Evolutionary conservation across 2,888 invertebrate genomes (phyloP).

Genomic region (Anorthoa munda): DNA sequence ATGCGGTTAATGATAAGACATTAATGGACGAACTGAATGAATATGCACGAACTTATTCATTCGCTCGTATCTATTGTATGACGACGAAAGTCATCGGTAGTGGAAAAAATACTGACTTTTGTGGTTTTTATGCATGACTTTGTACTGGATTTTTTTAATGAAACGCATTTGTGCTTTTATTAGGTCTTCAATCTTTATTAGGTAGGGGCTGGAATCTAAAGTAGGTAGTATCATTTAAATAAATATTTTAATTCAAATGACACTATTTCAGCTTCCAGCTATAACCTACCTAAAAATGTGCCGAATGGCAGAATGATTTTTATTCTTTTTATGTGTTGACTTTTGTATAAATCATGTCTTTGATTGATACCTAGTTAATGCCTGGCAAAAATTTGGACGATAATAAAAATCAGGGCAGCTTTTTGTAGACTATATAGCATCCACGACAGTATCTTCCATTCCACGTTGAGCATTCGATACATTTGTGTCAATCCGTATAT

Average conservation of each 20-base stretch:
- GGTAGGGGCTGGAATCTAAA: too few species aligned
- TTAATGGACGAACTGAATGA: constrained; percentile 55
- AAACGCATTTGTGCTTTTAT: neutral
- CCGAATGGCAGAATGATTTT: too few species aligned
- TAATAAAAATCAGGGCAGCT: too few species aligned
- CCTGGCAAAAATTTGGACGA: too few species aligned
- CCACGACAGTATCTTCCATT: neutral
- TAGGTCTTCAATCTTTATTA: neutral
- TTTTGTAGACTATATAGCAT: neutral
- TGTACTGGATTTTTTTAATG: neutral
- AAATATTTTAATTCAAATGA: too few species aligned
- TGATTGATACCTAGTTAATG: too few species aligned
- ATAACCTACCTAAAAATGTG: too few species aligned
- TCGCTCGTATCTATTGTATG: constrained; percentile 15
- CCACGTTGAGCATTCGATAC: constrained; percentile 12
- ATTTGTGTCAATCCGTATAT: neutral
- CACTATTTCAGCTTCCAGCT: too few species aligned
- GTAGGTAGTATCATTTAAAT: too few species aligned
- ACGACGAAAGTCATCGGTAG: neutral
- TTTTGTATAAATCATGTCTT: too few species aligned
- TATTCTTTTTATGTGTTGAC: too few species aligned
- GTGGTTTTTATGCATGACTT: neutral
- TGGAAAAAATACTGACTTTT: neutral
- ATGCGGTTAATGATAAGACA: constrained; percentile 61
- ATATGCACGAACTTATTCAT: constrained; percentile 40